phyloP scores from a whole-genome alignment of 2,113 vertebrate species.

The Malurus elegans region DNA sequence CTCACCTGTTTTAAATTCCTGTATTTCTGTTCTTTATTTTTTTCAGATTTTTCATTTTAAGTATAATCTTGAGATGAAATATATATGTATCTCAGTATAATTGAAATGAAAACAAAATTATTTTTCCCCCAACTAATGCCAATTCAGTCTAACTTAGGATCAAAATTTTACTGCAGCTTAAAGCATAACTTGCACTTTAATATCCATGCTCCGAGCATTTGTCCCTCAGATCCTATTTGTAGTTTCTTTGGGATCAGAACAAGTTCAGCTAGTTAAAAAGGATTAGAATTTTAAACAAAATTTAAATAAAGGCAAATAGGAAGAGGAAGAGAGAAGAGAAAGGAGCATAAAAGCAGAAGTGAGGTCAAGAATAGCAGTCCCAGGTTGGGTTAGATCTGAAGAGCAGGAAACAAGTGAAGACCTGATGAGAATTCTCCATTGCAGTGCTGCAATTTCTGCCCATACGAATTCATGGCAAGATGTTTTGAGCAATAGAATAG shows the following conservation, averaged over 20 bases:
- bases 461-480: neutral
- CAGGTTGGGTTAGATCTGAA: neutral
- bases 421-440: neutral
- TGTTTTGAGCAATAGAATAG: neutral
- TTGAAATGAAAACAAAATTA: neutral
- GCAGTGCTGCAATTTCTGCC: neutral
- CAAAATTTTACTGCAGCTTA: neutral
- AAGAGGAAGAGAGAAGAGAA: neutral
- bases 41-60: neutral
- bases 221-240: neutral
- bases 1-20: neutral
- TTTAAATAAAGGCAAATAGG: neutral
- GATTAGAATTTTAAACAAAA: neutral
- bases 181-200: neutral
- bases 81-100: neutral
- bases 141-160: neutral
- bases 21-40: neutral
- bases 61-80: neutral
- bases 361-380: neutral
- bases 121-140: neutral
- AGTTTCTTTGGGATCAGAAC: neutral
- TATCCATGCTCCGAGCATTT: neutral
- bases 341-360: neutral
- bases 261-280: neutral
- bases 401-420: neutral